Evolutionary conservation across 2,888 invertebrate species (phyloP), one percentile per base, ranked within the genome.

Genomic region (Hipparchia semele): DNA sequence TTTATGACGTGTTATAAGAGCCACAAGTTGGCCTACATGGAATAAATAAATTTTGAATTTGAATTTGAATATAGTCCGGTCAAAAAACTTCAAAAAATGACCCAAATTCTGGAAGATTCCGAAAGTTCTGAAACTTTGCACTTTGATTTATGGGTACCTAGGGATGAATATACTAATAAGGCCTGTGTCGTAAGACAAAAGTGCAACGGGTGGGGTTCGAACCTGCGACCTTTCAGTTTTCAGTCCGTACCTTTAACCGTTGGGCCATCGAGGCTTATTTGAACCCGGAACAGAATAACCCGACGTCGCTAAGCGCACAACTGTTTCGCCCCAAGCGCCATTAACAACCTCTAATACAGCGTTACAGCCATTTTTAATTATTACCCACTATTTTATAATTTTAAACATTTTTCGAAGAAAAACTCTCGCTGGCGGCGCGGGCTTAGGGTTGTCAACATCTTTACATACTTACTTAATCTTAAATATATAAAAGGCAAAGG

Each of bases 361-460:
- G 77, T 76, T 75, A 56, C 70, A 75, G 75, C 72, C 74, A 74
- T 73, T 78, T 78, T 80, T 80, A 79, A 80, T 79, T 79, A 76
- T 77, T 77, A 73, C 72, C 70, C 78, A 71, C 68, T 70, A 73
- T 78, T 73, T 76, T 75, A 75, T 76, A 77, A 77, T 81, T 81
- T 83, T 81, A 65, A 81, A 81, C 79, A 81, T 83, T 82, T 82
- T 82, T 79, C 77, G 76, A 75, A 80, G 80, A 80, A 83, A 83
- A 83, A 80, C 74, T 78, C 75, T 79, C 78, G 81, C 82, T 80
- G 69, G 72, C 77, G 85, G 85, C 83, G 70, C 73, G 74, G 68
- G 68, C 69, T 73, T 82, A 79, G 82, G 45, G 84, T 81, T 86
- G 70, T 56, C 70, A 13, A 13, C 45, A 45, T 13, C 9, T 3